Percentiles rank a stretch among this genome's conserved stretches.
phyloP scores from a whole-genome alignment of 2,888 invertebrate species.

The Andrena dorsata region DNA sequence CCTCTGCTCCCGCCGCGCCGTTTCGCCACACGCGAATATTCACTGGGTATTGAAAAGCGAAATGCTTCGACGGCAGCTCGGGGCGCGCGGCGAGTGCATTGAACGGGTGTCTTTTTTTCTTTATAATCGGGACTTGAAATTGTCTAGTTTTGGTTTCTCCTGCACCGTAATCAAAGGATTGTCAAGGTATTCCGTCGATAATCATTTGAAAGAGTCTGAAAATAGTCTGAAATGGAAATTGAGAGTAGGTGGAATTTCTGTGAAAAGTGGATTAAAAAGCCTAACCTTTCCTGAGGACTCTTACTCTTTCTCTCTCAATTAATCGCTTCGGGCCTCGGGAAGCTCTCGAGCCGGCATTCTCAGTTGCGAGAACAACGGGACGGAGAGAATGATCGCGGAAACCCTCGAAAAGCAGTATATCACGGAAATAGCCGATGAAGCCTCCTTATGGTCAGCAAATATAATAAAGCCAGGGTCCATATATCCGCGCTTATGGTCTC shows the following conservation, averaged over 20 bases:
- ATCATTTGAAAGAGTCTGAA: neutral
- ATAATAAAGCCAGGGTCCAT: slow-evolving; percentile 84
- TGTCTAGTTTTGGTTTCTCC: neutral
- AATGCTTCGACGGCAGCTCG: slow-evolving; percentile 25
- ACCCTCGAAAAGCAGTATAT: slow-evolving; percentile 77
- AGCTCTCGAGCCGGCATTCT: neutral
- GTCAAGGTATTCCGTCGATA: neutral
- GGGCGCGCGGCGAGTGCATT: neutral
- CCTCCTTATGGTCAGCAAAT: slow-evolving; percentile 84
- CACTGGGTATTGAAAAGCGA: slow-evolving; percentile 21
- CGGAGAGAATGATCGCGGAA: slow-evolving; percentile 68
- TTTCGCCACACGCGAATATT: slow-evolving; percentile 37
- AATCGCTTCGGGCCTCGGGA: neutral
- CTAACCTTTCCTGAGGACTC: neutral
- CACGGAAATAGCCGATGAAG: slow-evolving; percentile 83
- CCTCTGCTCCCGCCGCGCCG: slow-evolving; percentile 24
- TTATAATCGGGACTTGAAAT: neutral
- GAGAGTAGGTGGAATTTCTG: neutral
- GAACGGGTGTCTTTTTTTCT: neutral
- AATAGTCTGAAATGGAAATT: neutral
- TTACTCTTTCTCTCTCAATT: neutral
- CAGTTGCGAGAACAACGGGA: slow-evolving; percentile 39
- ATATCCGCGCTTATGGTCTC: slow-evolving; percentile 82
- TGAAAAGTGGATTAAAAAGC: neutral
- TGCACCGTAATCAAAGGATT: neutral